phyloP scores from a whole-genome alignment of 2,113 vertebrate species.

The Brachyhypopomus gauderio region DNA sequence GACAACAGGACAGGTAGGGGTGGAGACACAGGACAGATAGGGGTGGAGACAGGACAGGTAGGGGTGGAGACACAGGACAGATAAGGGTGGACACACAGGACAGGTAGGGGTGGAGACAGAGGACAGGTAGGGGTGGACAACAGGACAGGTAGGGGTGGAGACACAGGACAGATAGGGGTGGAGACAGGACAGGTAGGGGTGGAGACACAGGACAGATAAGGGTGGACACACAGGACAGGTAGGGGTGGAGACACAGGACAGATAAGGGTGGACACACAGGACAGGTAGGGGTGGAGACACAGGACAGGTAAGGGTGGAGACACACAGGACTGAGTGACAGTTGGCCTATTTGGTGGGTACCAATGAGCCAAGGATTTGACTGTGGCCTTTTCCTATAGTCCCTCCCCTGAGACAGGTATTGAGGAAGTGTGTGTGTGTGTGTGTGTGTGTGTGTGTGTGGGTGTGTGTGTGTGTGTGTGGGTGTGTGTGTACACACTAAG shows the following conservation, averaged over 20 bases:
- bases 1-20: no score
- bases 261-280: neutral
- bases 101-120: neutral
- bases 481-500: neutral
- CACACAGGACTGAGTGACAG: neutral
- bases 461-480: no score
- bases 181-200: no score
- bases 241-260: no score
- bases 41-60: no score
- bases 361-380: neutral
- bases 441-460: slow-evolving; percentile 3
- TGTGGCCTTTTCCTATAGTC: neutral
- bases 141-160: neutral
- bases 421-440: slow-evolving; percentile 16
- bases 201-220: neutral
- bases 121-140: no score
- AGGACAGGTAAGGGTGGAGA: neutral
- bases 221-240: neutral
- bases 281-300: neutral
- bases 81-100: neutral
- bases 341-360: neutral
- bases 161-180: no score
- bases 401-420: neutral
- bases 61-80: neutral
- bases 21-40: neutral